phyloP scores from a whole-genome alignment of 2,113 vertebrate species.

The Callorhinus ursinus region DNA sequence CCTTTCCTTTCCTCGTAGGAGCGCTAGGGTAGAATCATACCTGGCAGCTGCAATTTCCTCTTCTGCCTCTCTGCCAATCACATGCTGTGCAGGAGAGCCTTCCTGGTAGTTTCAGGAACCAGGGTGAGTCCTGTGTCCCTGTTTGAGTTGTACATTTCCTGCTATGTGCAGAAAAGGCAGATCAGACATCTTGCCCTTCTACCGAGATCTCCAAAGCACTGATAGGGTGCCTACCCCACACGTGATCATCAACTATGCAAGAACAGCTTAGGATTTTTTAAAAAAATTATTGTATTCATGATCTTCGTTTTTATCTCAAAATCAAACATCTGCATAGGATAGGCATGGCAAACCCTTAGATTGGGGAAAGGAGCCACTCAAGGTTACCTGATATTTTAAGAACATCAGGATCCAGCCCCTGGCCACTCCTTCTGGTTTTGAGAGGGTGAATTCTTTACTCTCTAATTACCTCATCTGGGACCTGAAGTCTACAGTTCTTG shows the following conservation, averaged over 20 bases:
- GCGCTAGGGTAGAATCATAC: not conserved
- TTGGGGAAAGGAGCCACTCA: rapidly evolving
- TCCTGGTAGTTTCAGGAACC: not conserved
- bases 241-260: rapidly evolving
- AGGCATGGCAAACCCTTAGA: not conserved
- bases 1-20: not conserved
- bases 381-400: not conserved
- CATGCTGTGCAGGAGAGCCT: not conserved
- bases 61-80: not conserved
- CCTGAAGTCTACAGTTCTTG: not conserved
- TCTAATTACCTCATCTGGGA: not conserved
- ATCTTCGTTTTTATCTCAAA: not conserved
- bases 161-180: not conserved
- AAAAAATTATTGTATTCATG: not conserved
- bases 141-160: not conserved
- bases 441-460: not conserved
- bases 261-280: not conserved
- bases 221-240: not conserved
- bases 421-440: not conserved
- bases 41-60: not conserved
- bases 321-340: not conserved
- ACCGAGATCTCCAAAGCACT: not conserved
- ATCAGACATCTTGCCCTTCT: not conserved
- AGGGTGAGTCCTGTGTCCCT: not conserved
- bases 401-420: not conserved